Conservation (phyloP, 2,888 invertebrate species). For the Dioctria linearis region DNA sequence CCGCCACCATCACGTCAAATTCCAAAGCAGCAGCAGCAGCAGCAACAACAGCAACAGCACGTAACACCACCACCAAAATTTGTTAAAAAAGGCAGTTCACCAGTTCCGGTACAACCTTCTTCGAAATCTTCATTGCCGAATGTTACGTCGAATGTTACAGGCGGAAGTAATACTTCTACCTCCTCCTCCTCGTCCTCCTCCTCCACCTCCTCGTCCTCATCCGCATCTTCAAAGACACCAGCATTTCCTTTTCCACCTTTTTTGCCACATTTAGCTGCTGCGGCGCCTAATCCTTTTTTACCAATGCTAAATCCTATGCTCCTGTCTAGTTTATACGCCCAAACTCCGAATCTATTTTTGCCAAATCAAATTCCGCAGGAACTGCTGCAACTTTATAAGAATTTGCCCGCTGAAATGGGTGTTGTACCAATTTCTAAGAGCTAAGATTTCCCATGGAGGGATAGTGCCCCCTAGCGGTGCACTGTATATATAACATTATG, state of each 20-base stretch:
- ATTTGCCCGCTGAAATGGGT: slow-evolving; percentile 57
- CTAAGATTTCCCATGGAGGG: slow-evolving; percentile 41
- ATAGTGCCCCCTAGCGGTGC: neutral
- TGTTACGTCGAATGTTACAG: no score
- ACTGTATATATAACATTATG: neutral
- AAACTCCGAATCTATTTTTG: slow-evolving; percentile 56
- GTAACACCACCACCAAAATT: slow-evolving; percentile 22
- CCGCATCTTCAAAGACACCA: slow-evolving; percentile 51
- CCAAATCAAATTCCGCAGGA: slow-evolving; percentile 58
- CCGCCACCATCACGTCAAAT: neutral
- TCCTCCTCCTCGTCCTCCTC: no score
- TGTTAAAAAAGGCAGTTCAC: neutral
- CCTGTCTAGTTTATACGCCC: slow-evolving; percentile 57
- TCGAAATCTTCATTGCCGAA: slow-evolving; percentile 21
- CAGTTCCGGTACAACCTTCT: slow-evolving; percentile 5
- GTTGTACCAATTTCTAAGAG: slow-evolving; percentile 60
- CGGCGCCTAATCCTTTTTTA: slow-evolving; percentile 56
- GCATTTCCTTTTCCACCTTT: slow-evolving; percentile 55
- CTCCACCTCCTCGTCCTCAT: slow-evolving; percentile 30
- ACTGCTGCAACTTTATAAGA: slow-evolving; percentile 59
- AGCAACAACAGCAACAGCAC: neutral
- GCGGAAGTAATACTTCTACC: no score
- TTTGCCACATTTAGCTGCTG: slow-evolving; percentile 53
- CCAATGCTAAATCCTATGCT: slow-evolving; percentile 59
- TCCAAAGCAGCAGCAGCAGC: neutral